A percentile compares a stretch with the other conserved stretches of the same genome.
phyloP scores from a whole-genome alignment of 2,888 invertebrate species.

The Polymixis lichenea region DNA sequence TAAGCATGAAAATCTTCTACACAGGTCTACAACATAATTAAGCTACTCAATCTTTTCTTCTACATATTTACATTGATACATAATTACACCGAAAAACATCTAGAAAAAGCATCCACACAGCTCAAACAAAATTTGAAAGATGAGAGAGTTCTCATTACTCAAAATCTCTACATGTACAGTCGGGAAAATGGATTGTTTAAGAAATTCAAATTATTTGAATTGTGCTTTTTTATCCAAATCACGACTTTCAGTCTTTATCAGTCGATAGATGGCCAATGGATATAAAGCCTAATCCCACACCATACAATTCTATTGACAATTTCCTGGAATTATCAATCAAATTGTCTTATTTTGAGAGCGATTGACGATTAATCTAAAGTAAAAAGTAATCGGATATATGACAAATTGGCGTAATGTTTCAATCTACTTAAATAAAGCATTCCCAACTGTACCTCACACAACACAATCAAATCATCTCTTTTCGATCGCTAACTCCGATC shows the following conservation, averaged over 20 bases:
- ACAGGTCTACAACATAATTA: background rate
- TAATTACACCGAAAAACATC: background rate
- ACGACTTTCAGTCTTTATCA: background rate
- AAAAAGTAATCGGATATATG: background rate
- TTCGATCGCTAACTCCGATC: conserved; percentile 7
- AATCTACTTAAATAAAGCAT: background rate
- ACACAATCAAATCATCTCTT: background rate
- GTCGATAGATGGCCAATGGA: background rate
- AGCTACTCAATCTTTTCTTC: background rate
- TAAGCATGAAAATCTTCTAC: background rate
- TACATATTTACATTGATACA: background rate
- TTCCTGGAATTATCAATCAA: background rate
- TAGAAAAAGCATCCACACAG: background rate
- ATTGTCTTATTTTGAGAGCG: background rate
- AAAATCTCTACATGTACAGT: background rate
- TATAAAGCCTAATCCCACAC: background rate
- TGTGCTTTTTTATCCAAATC: background rate
- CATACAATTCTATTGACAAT: background rate
- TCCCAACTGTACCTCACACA: background rate
- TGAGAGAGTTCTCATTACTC: background rate
- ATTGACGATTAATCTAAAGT: background rate
- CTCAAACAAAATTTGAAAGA: conserved; percentile 4
- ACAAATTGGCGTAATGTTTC: background rate
- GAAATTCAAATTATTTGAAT: background rate
- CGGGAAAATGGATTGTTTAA: conserved; percentile 8